phyloP scores from a whole-genome alignment of 2,113 vertebrate genomes.

The Elgaria multicarinata region DNA sequence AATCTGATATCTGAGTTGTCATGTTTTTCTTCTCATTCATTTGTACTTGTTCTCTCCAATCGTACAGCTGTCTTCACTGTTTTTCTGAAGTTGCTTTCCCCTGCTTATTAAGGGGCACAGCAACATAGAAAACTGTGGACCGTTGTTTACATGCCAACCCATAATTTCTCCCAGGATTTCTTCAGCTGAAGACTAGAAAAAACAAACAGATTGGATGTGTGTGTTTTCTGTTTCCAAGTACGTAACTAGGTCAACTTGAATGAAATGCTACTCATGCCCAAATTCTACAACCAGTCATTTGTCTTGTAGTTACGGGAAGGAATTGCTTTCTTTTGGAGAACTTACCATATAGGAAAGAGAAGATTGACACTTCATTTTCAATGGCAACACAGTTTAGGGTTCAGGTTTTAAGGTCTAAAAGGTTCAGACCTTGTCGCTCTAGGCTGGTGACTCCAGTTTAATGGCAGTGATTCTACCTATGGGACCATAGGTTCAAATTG shows the following conservation, averaged over 20 bases:
- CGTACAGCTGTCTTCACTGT: neutral
- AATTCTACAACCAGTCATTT: neutral
- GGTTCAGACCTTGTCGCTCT: neutral
- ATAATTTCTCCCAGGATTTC: neutral
- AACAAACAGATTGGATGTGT: neutral
- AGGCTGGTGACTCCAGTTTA: neutral
- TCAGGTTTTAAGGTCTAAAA: neutral
- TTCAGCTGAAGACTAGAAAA: neutral
- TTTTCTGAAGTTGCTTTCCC: neutral
- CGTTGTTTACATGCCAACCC: conserved; percentile 5
- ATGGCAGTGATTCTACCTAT: rapidly evolving
- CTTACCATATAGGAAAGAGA: neutral
- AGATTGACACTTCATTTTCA: neutral
- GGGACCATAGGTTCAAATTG: neutral
- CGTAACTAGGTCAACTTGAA: neutral
- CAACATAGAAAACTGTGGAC: neutral
- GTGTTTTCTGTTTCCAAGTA: neutral
- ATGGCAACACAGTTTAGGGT: neutral
- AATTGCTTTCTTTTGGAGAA: neutral
- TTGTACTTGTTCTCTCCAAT: rapidly evolving
- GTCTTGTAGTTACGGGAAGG: neutral
- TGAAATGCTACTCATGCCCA: neutral
- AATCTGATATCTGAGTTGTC: neutral
- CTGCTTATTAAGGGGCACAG: conserved; percentile 8
- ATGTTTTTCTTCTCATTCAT: neutral